Percentiles rank a stretch among this genome's conserved stretches.
These are phyloP conservation scores for Lasius platythorax DNA, from an alignment of 2,888 invertebrate genomes.

Conservation along the genomic window DNA sequence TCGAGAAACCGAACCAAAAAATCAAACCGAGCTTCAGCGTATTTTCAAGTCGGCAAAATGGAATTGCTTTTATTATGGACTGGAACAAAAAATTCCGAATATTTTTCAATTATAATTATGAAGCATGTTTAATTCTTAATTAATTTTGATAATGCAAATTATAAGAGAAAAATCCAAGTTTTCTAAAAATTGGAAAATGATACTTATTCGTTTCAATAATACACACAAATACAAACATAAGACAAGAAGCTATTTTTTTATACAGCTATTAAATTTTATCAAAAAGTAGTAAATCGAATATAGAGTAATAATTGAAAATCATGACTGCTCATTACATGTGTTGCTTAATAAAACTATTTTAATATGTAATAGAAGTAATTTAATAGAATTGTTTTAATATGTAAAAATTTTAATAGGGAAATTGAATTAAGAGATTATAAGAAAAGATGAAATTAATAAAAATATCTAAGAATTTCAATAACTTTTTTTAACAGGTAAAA, in stretches of 20 bases:
- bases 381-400: background rate
- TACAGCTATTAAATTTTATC: background rate
- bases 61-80: background rate
- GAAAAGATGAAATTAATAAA: background rate
- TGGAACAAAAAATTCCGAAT: background rate
- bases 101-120: constrained; percentile 3
- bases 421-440: background rate
- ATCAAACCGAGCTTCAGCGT: background rate
- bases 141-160: background rate
- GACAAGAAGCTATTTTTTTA: background rate
- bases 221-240: too few relatives aligned
- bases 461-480: background rate
- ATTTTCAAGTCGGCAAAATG: background rate
- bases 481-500: background rate
- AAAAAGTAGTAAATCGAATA: background rate
- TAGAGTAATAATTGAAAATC: background rate
- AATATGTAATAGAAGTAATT: background rate
- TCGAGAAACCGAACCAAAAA: constrained; percentile 35
- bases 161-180: background rate
- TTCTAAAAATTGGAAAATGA: background rate
- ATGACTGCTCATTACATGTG: background rate
- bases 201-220: background rate
- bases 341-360: background rate
- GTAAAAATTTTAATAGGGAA: background rate
- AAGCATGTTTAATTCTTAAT: background rate